Evolutionary conservation across 1,140 invertebrate genomes (phyloP).

Genomic region (Nixonia krombeini): DNA sequence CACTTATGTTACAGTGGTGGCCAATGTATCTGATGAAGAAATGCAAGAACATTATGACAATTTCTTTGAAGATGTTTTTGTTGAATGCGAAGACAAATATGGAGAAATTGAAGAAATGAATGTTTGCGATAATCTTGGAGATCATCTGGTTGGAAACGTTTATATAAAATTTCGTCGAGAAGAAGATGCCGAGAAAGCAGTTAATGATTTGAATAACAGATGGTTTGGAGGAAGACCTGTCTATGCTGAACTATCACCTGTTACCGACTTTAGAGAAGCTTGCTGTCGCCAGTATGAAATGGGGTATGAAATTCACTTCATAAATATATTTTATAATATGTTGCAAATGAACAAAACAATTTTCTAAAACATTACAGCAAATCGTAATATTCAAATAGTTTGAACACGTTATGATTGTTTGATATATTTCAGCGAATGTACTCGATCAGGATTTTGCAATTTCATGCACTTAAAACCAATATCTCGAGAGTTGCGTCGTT

Average conservation of each 20-base stretch:
- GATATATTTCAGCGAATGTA: slow-evolving; percentile 85
- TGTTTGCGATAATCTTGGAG: slow-evolving; percentile 98
- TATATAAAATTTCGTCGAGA: slow-evolving; percentile 99
- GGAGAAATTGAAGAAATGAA: slow-evolving; percentile 99
- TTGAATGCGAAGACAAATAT: slow-evolving; percentile 98
- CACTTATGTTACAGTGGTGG: slow-evolving; percentile 76
- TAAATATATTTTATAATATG: slow-evolving; percentile 1
- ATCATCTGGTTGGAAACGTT: slow-evolving; percentile 98
- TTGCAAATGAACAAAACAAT: slow-evolving; percentile 3
- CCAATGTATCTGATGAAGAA: slow-evolving; percentile 95
- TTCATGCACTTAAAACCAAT: slow-evolving; percentile 99
- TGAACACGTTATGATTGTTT: no score
- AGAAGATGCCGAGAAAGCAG: slow-evolving; percentile 97
- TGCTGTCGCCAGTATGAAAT: slow-evolving; percentile 99
- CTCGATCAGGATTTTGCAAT: slow-evolving; percentile 98
- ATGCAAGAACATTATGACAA: slow-evolving; percentile 99
- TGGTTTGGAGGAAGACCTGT: slow-evolving; percentile 99
- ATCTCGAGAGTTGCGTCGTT: slow-evolving; percentile 90
- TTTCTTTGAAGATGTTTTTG: slow-evolving; percentile 99
- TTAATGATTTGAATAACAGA: slow-evolving; percentile 96
- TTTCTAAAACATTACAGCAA: no score
- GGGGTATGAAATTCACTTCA: slow-evolving; percentile 75
- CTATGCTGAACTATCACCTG: slow-evolving; percentile 97
- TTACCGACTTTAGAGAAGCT: slow-evolving; percentile 98
- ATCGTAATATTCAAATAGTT: no score